Conservation (phyloP, 1,140 invertebrate genomes). For the Drosophila erecta region DNA sequence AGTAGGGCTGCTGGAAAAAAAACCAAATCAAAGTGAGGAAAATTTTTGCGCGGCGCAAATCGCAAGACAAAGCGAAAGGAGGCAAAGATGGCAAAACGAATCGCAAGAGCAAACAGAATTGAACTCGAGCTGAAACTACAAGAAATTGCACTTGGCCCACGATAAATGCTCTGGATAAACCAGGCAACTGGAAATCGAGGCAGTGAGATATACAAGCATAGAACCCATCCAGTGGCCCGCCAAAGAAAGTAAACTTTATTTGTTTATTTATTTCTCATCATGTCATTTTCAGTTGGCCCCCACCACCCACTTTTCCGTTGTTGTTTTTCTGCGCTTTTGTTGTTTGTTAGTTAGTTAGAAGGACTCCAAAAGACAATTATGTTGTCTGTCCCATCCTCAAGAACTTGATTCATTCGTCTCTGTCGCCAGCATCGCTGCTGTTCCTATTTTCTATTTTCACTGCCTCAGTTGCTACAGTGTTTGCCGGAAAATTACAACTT, state of each 20-base stretch:
- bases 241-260: slow-evolving; percentile 49
- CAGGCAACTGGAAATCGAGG: slow-evolving; percentile 24
- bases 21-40: slow-evolving; percentile 40
- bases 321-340: slow-evolving; percentile 25
- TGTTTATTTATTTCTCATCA: slow-evolving; percentile 76
- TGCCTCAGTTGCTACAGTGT: slow-evolving; percentile 16
- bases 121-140: slow-evolving; percentile 62
- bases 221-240: slow-evolving; percentile 1
- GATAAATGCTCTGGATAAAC: slow-evolving; percentile 75
- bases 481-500: slow-evolving; percentile 33
- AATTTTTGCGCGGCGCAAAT: slow-evolving; percentile 45
- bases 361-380: slow-evolving; percentile 74
- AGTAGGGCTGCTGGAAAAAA: neutral
- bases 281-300: slow-evolving; percentile 69
- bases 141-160: slow-evolving; percentile 78
- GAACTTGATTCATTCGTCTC: slow-evolving; percentile 75
- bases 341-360: slow-evolving; percentile 51
- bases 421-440: slow-evolving; percentile 29
- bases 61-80: slow-evolving; percentile 35
- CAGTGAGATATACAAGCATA: neutral
- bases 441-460: slow-evolving; percentile 4
- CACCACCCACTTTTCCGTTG: neutral
- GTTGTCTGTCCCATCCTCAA: slow-evolving; percentile 49
- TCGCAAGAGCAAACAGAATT: slow-evolving; percentile 63
- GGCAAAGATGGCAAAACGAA: slow-evolving; percentile 19